Evolutionary conservation across 1,140 invertebrate species (phyloP).

Genomic region (Rhagoletis zephyria): DNA sequence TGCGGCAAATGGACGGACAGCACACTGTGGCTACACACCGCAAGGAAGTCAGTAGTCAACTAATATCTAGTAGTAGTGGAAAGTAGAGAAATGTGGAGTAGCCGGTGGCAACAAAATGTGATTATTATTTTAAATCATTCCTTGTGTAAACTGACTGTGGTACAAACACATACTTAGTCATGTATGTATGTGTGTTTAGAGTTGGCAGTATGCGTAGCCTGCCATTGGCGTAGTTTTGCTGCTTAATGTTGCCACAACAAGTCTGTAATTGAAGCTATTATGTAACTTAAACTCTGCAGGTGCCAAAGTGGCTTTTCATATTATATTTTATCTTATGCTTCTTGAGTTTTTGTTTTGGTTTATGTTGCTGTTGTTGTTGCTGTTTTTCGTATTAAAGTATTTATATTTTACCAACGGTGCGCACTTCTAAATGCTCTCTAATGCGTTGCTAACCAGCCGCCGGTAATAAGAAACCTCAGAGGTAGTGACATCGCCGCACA

Average conservation of each 20-base stretch:
- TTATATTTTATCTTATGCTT: conserved; percentile 25
- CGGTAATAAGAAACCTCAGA: not conserved
- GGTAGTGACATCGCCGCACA: not conserved
- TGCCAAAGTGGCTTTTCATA: conserved; percentile 56
- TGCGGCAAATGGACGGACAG: not conserved
- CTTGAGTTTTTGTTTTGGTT: not conserved
- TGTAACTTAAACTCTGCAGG: conserved; percentile 53
- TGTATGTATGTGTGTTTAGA: not conserved
- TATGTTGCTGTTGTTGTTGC: not conserved
- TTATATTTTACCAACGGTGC: not conserved
- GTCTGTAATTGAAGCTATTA: conserved; percentile 49
- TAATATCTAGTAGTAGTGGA: not conserved
- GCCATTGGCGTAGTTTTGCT: too few species aligned
- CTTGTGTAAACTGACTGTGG: not conserved
- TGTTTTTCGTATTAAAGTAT: not conserved
- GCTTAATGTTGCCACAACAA: conserved; percentile 41
- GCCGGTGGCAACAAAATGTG: conserved; percentile 47
- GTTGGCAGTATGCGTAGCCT: not conserved
- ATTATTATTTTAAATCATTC: conserved; percentile 53
- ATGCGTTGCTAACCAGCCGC: conserved; percentile 3
- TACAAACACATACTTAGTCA: not conserved
- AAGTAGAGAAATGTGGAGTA: not conserved
- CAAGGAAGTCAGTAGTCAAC: conserved; percentile 27
- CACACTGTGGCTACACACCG: not conserved
- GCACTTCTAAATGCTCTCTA: conserved; percentile 25